Conservation (phyloP, 2,797 vertebrate genomes). For the Acanthis flammea region DNA sequence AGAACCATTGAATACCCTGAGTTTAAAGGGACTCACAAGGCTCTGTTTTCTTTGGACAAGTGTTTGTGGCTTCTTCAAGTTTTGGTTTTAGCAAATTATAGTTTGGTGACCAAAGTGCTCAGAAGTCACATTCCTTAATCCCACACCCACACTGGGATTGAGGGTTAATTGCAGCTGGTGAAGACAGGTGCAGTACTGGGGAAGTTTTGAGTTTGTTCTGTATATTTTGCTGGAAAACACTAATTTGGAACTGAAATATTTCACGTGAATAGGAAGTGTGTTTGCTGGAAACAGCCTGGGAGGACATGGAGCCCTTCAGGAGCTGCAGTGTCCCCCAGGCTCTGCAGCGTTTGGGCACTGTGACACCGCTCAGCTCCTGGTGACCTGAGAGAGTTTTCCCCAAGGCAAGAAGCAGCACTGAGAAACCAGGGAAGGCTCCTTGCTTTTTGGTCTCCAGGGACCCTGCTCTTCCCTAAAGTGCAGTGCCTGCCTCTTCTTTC, state of each 20-base stretch:
- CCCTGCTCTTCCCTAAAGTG: not conserved
- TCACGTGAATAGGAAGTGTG: rapidly evolving
- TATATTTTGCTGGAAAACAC: not conserved
- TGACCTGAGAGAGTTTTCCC: not conserved
- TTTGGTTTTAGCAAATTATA: not conserved
- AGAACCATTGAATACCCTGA: not conserved
- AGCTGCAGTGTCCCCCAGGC: not conserved
- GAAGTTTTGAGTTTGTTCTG: not conserved
- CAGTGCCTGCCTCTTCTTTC: not conserved
- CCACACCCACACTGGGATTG: rapidly evolving
- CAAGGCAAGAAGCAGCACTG: not conserved
- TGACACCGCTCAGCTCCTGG: not conserved
- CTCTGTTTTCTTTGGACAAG: not conserved
- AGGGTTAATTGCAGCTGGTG: not conserved
- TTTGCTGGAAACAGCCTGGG: not conserved
- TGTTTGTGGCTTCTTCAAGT: not conserved
- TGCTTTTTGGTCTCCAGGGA: not conserved
- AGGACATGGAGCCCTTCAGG: not conserved
- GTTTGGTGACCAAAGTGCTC: not conserved
- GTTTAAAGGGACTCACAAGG: not conserved
- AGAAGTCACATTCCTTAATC: not conserved
- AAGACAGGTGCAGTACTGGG: not conserved
- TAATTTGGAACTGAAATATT: not conserved
- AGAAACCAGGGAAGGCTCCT: not conserved
- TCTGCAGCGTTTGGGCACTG: not conserved